Percentiles rank a stretch among this genome's conserved stretches.
Conservation (phyloP, 2,113 vertebrate species). For the Alligator sinensis region DNA sequence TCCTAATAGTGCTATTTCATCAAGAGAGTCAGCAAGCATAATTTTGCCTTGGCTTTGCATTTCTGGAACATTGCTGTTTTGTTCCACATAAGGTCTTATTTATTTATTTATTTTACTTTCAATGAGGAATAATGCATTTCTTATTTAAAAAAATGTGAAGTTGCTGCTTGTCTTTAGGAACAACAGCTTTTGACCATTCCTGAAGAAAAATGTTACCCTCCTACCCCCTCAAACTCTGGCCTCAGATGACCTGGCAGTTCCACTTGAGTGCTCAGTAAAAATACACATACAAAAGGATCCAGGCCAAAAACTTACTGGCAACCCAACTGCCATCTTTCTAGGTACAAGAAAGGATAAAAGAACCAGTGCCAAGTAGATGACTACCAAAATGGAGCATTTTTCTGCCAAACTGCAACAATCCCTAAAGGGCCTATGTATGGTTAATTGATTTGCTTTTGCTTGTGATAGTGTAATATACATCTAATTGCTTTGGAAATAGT, state of each 20-base stretch:
- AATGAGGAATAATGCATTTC: no score
- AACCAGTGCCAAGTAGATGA: background rate
- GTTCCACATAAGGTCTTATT: background rate
- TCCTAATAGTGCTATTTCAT: no score
- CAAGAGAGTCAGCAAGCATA: no score
- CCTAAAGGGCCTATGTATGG: background rate
- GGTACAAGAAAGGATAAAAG: rapidly evolving
- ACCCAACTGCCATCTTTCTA: no score
- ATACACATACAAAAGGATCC: no score
- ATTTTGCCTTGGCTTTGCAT: no score
- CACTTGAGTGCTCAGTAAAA: no score
- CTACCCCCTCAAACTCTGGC: no score
- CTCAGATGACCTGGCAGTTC: no score
- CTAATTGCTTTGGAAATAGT: background rate
- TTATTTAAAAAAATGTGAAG: background rate
- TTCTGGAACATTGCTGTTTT: background rate
- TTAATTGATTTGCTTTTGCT: background rate
- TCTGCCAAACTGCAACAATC: background rate
- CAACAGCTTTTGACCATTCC: background rate
- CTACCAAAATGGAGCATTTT: background rate
- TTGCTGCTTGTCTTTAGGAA: background rate
- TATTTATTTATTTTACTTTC: no score
- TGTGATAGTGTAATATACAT: background rate
- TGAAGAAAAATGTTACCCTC: background rate
- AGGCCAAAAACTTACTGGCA: no score